Evolutionary conservation across 2,888 invertebrate species (phyloP).

Genomic region (Autographa gamma): DNA sequence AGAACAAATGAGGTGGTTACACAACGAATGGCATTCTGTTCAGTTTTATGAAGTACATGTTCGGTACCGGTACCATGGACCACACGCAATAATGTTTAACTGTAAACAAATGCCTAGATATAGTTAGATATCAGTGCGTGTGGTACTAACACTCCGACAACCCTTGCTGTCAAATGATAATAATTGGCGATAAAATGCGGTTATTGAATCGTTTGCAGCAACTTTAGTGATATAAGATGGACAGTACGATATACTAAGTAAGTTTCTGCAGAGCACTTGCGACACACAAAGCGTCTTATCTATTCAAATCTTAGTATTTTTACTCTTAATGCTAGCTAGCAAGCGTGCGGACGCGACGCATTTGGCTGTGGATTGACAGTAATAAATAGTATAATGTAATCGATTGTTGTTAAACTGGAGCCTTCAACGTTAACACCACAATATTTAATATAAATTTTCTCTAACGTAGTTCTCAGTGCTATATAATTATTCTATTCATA

Average conservation of each 20-base stretch:
- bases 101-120: constrained; percentile 42
- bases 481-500: constrained; percentile 70
- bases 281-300: constrained; percentile 83
- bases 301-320: constrained; percentile 62
- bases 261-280: constrained; percentile 84
- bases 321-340: constrained; percentile 61
- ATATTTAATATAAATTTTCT: constrained; percentile 62
- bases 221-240: constrained; percentile 77
- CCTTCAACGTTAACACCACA: constrained; percentile 73
- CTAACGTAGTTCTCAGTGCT: constrained; percentile 62
- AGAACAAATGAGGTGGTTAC: constrained; percentile 22
- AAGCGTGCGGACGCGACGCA: constrained; percentile 73
- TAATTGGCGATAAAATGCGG: constrained; percentile 66
- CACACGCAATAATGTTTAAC: constrained; percentile 65
- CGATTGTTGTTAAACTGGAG: constrained; percentile 68
- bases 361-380: constrained; percentile 79
- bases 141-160: constrained; percentile 70
- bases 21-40: constrained; percentile 53
- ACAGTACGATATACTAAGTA: constrained; percentile 85
- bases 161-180: constrained; percentile 72
- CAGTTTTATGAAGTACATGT: constrained; percentile 58
- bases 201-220: constrained; percentile 75
- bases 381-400: constrained; percentile 63
- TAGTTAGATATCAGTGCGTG: constrained; percentile 66
- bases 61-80: constrained; percentile 62